Base-by-base conservation (phyloP, 2,113 vertebrate species). In the Psittacula cyanocephala region DNA sequence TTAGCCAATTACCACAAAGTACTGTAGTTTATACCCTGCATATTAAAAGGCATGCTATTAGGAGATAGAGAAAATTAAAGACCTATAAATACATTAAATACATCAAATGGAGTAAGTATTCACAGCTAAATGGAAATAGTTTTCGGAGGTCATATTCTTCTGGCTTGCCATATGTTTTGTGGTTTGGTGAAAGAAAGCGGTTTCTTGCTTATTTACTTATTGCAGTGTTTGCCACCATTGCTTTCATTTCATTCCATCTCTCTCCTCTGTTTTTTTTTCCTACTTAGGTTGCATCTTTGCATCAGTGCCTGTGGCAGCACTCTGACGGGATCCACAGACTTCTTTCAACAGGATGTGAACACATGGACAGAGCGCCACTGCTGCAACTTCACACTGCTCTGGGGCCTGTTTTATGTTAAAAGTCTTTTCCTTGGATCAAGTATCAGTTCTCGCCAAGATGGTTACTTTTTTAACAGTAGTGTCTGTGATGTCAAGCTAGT, bases 1-100 rank as follows among this genome's bases (percentile, higher is more conserved):
- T 97, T 96, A 95, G 79, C 68, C 77, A 95, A 95, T 96, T 97
- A 97, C 65, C 59, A 52, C 49, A 81, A 94, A 96, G 47, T 75
- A 91, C 60, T 63, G 31, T 84, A 65, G 49, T 68, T 97, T 91
- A 89, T 89, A 86, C 49, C 78, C 70, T 92, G 46, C 39, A 75
- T 92, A 95, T 94, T 95, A 97, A 95, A 74, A 93, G 65, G 10
- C 33, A 19, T 64, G 35, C 80, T 94, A 94, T 84, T 81, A 95
- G 74, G 50, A 55, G 9, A 71, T 33, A 7, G 44, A 92, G 70
- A 37, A 37, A 96, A 93, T 83, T 84, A 95, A 92, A 81, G 37
- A 82, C 37, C 47, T 96, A 79, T 69, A 96, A 95, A 94, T 91
- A 64, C 17, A 91, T 88, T 71, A 96, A 95, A 93, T 91, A 64